Evolutionary conservation across 2,113 vertebrate species (phyloP), one percentile per base, ranked within the genome.

Genomic region (Erythrolamprus reginae): DNA sequence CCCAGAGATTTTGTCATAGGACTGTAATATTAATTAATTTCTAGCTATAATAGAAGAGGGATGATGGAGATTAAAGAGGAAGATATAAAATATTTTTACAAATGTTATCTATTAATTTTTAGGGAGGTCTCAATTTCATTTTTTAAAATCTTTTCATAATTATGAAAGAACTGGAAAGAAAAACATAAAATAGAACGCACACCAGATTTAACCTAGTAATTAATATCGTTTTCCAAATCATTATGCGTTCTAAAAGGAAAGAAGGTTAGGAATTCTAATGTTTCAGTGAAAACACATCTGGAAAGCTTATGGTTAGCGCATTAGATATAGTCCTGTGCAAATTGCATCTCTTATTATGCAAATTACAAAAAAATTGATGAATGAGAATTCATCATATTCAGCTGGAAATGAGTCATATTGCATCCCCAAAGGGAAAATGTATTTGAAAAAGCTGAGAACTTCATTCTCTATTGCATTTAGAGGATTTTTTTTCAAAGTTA

Each of bases 321-420:
- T 86, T 86, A 86, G 33, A 58, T 56, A 65, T n/a, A 88, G 45
- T 42, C 42, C 70, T 42, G 70, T 77, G 10, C 45, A 48, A 53
- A 65, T 51, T 15, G 15, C 4, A 17, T 56, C 7, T 56, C 2
- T 48, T 50, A 84, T 45, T 84, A 47, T 19, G 28, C 82, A 84
- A 50, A 89, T 33, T 58, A 84, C 33, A 61, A 89, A 89, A 89
- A 84, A 50, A 61, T 50, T 84, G 53, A n/a, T 56, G 17, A 28
- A 47, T 56, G 42, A 61, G n/a, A 55, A 56, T 33, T 24, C 82
- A 61, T 84, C 52, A n/a, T 58, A 56, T 47, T 28, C 15, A 84
- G 19, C 28, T 90, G 84, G 28, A 70, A 42, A 90, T 86, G 56
- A 90, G 91, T n/a, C 10, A 93, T 38, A 82, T 65, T 55, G 28